These are phyloP conservation scores for Eupithecia inturbata DNA, from an alignment of 2,888 invertebrate genomes.

Conservation along the genomic window DNA sequence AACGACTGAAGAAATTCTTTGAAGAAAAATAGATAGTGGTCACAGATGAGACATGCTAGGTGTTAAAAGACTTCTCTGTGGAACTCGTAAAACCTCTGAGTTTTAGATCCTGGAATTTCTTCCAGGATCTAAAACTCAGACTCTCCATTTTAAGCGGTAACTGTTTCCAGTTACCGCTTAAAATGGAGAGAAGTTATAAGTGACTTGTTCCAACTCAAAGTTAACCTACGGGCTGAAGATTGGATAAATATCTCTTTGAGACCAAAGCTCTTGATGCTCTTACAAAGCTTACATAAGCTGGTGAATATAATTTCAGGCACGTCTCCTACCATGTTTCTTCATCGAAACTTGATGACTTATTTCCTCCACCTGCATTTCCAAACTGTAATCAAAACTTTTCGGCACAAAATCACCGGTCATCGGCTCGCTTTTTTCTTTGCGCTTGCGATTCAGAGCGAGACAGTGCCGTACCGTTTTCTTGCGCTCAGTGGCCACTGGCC, in stretches of 20 bases:
- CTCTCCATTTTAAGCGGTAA: too few species aligned
- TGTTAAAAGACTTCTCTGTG: background rate
- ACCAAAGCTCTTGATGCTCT: background rate
- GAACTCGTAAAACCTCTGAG: background rate
- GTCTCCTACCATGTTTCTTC: background rate
- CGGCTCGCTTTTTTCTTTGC: slow-evolving; percentile 59
- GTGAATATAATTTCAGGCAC: background rate
- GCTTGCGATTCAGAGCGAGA: slow-evolving; percentile 70
- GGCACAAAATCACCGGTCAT: slow-evolving; percentile 52
- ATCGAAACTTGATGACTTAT: background rate
- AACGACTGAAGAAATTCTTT: background rate
- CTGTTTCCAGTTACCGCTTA: background rate
- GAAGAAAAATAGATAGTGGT: background rate
- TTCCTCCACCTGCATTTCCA: background rate
- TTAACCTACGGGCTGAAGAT: background rate
- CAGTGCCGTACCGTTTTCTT: slow-evolving; percentile 73
- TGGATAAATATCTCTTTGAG: background rate
- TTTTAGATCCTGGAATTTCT: background rate
- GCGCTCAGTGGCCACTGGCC: slow-evolving; percentile 59
- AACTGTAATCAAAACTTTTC: slow-evolving; percentile 29
- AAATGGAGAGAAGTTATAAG: background rate
- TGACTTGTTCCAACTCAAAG: background rate
- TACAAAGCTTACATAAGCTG: background rate
- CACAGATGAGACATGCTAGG: background rate
- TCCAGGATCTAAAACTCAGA: too few species aligned